Conservation (phyloP, 2,888 invertebrate species). For the Polydrusus tereticollis region DNA sequence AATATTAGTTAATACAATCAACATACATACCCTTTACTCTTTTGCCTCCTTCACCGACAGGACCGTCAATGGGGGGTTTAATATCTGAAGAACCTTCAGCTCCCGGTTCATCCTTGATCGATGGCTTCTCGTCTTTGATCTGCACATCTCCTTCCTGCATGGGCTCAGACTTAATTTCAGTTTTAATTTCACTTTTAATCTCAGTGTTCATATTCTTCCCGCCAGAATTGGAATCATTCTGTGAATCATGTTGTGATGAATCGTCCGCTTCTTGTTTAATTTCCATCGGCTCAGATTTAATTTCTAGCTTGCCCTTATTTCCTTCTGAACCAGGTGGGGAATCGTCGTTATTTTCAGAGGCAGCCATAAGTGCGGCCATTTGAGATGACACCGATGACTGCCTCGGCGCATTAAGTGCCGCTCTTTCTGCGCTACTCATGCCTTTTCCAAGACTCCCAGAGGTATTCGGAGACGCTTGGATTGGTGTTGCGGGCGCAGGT, state of each 20-base stretch:
- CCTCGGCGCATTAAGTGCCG: conserved; percentile 68
- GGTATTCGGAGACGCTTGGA: conserved; percentile 64
- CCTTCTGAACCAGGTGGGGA: conserved; percentile 70
- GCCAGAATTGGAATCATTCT: conserved; percentile 71
- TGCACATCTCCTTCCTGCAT: conserved; percentile 68
- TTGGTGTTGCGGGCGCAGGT: conserved; percentile 69
- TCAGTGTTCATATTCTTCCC: conserved; percentile 74
- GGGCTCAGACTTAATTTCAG: conserved; percentile 72
- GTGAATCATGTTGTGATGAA: conserved; percentile 60
- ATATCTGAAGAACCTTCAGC: conserved; percentile 71
- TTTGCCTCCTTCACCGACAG: conserved; percentile 70
- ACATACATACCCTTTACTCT: conserved; percentile 71
- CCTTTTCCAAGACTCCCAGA: conserved; percentile 69
- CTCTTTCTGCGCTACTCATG: conserved; percentile 70
- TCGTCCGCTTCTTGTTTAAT: conserved; percentile 76
- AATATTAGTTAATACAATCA: conserved; percentile 12
- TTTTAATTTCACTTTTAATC: conserved; percentile 68
- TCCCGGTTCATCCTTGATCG: conserved; percentile 73
- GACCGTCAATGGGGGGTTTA: conserved; percentile 69
- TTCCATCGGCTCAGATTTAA: conserved; percentile 74
- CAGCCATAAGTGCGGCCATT: conserved; percentile 81
- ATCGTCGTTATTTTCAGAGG: conserved; percentile 76
- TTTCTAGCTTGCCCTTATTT: conserved; percentile 76
- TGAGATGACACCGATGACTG: conserved; percentile 73
- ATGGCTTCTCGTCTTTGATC: conserved; percentile 69